Percentiles rank a stretch among this genome's conserved stretches.
These are phyloP conservation scores for Pycnonotus jocosus DNA, from an alignment of 2,113 vertebrate genomes.

Conservation along the genomic window DNA sequence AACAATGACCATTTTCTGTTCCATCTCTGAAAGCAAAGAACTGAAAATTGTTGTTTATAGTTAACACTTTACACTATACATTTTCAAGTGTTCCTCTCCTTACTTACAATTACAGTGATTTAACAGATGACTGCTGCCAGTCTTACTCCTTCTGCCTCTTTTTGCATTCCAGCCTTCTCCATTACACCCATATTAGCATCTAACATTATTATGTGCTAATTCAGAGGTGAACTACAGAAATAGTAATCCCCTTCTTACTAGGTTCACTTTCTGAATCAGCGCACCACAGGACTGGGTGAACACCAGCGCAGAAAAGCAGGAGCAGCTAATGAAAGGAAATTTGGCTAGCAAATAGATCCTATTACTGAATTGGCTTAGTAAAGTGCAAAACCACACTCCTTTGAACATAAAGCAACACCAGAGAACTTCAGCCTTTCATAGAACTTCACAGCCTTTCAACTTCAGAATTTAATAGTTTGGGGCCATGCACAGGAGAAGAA, in stretches of 20 bases:
- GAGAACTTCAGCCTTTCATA: background rate
- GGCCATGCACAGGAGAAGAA: background rate
- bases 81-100: background rate
- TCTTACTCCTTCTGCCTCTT: background rate
- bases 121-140: background rate
- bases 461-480: background rate
- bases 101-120: background rate
- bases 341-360: background rate
- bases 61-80: background rate
- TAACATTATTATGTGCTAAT: background rate
- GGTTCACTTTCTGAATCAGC: background rate
- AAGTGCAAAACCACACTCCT: background rate
- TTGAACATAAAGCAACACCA: background rate
- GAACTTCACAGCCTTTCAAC: too few relatives aligned
- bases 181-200: background rate
- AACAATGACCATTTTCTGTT: background rate
- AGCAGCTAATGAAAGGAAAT: background rate
- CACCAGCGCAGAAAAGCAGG: background rate
- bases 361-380: background rate
- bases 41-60: background rate
- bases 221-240: background rate
- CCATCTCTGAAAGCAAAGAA: background rate
- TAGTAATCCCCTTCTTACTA: background rate
- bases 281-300: background rate
- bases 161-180: background rate